Conservation (phyloP, 2,888 invertebrate genomes). For the Lasioglossum pauxillum region DNA sequence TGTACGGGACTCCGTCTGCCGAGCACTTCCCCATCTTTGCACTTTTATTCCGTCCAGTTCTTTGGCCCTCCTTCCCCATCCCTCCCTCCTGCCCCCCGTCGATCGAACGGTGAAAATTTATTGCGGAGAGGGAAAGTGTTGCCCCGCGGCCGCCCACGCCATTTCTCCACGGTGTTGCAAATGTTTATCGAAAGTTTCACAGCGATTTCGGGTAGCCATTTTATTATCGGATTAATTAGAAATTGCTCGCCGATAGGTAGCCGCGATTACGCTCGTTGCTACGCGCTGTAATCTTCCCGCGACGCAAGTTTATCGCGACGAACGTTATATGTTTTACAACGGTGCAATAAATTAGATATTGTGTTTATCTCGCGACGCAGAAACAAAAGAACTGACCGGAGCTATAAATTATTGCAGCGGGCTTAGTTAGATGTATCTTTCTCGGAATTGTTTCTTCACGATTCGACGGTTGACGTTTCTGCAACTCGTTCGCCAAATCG, state of each 20-base stretch:
- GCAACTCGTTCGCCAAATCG: too few relatives aligned
- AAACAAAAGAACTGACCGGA: slow-evolving; percentile 36
- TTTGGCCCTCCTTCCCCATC: neutral
- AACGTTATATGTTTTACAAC: slow-evolving; percentile 48
- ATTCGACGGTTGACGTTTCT: too few relatives aligned
- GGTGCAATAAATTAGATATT: slow-evolving; percentile 60
- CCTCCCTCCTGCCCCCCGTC: neutral
- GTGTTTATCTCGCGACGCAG: slow-evolving; percentile 34
- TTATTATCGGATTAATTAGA: slow-evolving; percentile 9
- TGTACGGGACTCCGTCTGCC: slow-evolving; percentile 3
- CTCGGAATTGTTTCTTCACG: slow-evolving; percentile 6
- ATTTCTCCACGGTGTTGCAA: neutral
- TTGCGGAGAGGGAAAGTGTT: neutral
- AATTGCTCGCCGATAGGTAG: neutral
- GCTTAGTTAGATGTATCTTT: slow-evolving; percentile 36
- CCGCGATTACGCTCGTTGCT: neutral
- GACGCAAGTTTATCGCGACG: slow-evolving; percentile 40
- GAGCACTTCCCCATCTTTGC: slow-evolving; percentile 2
- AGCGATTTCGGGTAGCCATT: neutral
- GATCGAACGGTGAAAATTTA: slow-evolving; percentile 4
- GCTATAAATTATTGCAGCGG: slow-evolving; percentile 50
- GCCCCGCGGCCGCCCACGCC: neutral
- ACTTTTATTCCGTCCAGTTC: neutral
- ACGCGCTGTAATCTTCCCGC: neutral
- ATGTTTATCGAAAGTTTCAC: neutral